A percentile compares a stretch with the other conserved stretches of the same genome.
Evolutionary conservation across 2,797 vertebrate species (phyloP).

Genomic region (Pteropus rufus): DNA sequence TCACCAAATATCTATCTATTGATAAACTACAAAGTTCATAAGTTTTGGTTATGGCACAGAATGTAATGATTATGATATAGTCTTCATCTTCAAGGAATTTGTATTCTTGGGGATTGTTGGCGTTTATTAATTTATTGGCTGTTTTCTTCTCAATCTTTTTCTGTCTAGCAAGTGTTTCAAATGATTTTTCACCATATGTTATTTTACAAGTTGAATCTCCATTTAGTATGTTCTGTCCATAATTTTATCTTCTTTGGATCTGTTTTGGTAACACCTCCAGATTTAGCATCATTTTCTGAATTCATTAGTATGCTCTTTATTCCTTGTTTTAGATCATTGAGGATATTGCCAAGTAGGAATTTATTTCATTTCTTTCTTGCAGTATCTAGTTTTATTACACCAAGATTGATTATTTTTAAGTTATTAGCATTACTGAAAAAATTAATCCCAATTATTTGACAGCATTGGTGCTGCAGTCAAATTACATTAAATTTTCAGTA

Average conservation of each 20-base stretch:
- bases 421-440: constrained; percentile 39
- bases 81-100: constrained; percentile 26
- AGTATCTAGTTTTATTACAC: neutral
- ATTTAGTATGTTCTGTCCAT: constrained; percentile 52
- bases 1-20: neutral
- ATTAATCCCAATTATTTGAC: constrained; percentile 23
- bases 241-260: constrained; percentile 54
- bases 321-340: constrained; percentile 39
- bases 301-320: constrained; percentile 43
- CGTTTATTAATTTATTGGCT: constrained; percentile 22
- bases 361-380: constrained; percentile 16
- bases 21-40: neutral
- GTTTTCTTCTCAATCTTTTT: constrained; percentile 27
- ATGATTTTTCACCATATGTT: constrained; percentile 36
- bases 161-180: constrained; percentile 28
- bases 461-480: neutral
- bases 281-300: constrained; percentile 46
- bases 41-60: constrained; percentile 28
- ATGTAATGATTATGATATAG: neutral
- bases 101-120: neutral
- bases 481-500: constrained; percentile 6
- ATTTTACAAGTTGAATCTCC: constrained; percentile 53
- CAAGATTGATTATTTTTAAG: constrained; percentile 23
- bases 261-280: constrained; percentile 50
- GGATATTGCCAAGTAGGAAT: constrained; percentile 26